phyloP scores from a whole-genome alignment of 23 tunicate genomes.

The Phallusia fumigata region DNA sequence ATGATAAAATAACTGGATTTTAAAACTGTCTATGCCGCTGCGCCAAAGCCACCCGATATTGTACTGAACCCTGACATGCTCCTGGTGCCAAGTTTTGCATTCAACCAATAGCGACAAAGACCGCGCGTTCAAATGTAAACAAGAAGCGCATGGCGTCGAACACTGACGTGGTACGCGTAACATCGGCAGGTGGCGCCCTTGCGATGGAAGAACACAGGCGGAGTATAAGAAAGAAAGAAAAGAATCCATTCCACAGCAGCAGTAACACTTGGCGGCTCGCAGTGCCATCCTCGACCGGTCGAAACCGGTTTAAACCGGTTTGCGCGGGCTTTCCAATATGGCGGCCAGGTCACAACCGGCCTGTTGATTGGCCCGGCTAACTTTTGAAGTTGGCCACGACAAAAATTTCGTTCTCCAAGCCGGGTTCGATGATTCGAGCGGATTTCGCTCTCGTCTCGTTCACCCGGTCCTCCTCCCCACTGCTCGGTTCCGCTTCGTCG shows the following conservation, averaged over 20 bases:
- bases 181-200: background rate
- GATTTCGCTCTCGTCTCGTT: background rate
- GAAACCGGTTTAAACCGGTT: conserved; percentile 23
- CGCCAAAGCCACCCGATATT: too few relatives aligned
- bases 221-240: background rate
- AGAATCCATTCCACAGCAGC: background rate
- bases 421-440: background rate
- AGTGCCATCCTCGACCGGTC: background rate
- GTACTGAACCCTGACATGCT: too few relatives aligned
- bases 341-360: background rate
- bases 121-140: background rate
- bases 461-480: background rate
- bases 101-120: too few relatives aligned
- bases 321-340: background rate
- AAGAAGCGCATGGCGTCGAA: background rate
- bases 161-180: too few relatives aligned
- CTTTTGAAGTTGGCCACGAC: conserved; percentile 7
- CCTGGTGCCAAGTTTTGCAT: too few relatives aligned
- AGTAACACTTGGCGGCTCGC: background rate
- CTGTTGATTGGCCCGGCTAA: background rate
- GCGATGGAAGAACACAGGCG: background rate
- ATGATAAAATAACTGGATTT: too few relatives aligned
- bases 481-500: background rate
- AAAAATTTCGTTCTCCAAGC: conserved; percentile 21
- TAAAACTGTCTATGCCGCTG: too few relatives aligned